phyloP scores from a whole-genome alignment of 1,140 invertebrate species.

The Brachionus rotundiformis region DNA sequence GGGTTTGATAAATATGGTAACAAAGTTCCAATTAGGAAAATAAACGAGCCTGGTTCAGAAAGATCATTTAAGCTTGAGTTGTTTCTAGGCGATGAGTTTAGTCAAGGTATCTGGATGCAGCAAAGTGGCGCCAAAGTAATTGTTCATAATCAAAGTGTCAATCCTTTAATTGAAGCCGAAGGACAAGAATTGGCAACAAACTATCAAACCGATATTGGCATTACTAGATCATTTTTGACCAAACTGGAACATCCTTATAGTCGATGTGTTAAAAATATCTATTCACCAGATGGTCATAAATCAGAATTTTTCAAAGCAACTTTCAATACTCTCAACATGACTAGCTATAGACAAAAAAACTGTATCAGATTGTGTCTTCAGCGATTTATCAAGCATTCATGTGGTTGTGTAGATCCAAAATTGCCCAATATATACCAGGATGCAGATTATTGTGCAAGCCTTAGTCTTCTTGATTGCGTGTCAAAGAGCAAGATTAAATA shows the following conservation, averaged over 20 bases:
- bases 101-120: slow-evolving; percentile 41
- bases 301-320: slow-evolving; percentile 49
- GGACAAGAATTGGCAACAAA: slow-evolving; percentile 44
- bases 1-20: slow-evolving; percentile 33
- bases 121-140: slow-evolving; percentile 46
- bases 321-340: slow-evolving; percentile 35
- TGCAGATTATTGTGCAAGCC: background rate
- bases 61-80: slow-evolving; percentile 38
- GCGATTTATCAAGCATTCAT: background rate
- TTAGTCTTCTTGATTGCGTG: background rate
- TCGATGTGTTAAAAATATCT: slow-evolving; percentile 42
- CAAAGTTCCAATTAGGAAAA: slow-evolving; percentile 22
- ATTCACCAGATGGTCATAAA: slow-evolving; percentile 16
- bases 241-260: slow-evolving; percentile 23
- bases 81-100: slow-evolving; percentile 50
- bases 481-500: slow-evolving; percentile 9
- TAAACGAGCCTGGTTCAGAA: slow-evolving; percentile 44
- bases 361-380: slow-evolving; percentile 36
- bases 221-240: slow-evolving; percentile 3
- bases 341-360: slow-evolving; percentile 39
- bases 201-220: slow-evolving; percentile 49
- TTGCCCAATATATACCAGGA: background rate
- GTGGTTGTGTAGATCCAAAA: slow-evolving; percentile 8
- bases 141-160: slow-evolving; percentile 38
- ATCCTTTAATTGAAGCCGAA: slow-evolving; percentile 17